Base-by-base conservation (phyloP, 1,140 invertebrate species). In the Coenobita brevimanus region DNA sequence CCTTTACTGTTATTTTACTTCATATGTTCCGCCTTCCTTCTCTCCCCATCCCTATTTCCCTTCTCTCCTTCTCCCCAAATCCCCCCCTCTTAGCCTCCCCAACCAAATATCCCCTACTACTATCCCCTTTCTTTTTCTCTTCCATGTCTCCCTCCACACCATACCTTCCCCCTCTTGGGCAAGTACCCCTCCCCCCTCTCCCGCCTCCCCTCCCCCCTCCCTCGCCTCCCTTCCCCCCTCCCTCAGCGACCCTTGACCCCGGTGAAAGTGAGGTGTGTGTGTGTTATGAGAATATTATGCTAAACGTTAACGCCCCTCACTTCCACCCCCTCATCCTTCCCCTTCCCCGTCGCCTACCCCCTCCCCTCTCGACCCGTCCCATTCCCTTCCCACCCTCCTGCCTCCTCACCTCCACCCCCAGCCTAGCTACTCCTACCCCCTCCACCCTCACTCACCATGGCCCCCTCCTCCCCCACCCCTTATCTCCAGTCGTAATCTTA, bases 231-330 rank as follows among this genome's bases (percentile, higher is more conserved):
- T 30, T 62, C 15, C 13, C 0, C 73, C 33, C 36, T 41, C 24
- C 17, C 24, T 41, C 30, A 41, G n/a, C n/a, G n/a, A 33, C 41
- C 33, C 2, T 24, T 79, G 43, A 54, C 76, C 33, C 33, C 13
- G 13, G 15, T 41, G 62, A 67, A 67, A 67, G 62, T 67, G n/a
- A 67, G 15, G 62, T 24, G 62, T 67, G 13, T 33, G 62, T 67
- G 62, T 24, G 10, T 67, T 67, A 67, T 67, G 62, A 67, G 62
- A n/a, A 67, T 67, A 67, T 67, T 67, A 67, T 67, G 62, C 62
- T 67, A 67, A 67, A 33, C 27, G 62, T 15, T n/a, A 24, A 38
- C 3, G n/a, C 41, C 75, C 41, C 15, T 17, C 27, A 38, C 15
- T 46, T n/a, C 75, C 21, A 6, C 15, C 0, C 75, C 75, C n/a